Evolutionary conservation across 2,797 vertebrate species (phyloP), one percentile per base, ranked within the genome.

Genomic region (Sebastiscus tertius): DNA sequence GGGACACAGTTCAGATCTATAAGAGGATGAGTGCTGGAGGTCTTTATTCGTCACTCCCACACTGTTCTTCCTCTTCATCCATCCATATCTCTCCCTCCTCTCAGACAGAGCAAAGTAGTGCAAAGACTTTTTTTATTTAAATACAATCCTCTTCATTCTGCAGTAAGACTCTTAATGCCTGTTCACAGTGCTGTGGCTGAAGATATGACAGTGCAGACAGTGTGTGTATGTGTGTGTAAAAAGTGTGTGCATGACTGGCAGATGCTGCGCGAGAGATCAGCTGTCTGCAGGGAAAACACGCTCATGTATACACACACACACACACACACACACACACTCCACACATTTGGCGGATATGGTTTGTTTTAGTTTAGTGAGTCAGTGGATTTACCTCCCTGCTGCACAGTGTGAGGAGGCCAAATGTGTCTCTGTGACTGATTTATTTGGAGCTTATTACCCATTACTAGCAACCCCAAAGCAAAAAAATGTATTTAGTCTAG

Each of bases 321-420:
- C 42, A 72, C 46, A 66, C 16, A 58, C 42, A 72, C 46, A 59
- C 18, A 42, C 46, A 55, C 11, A 26, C 31, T 16, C 13, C 16
- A 27, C 46, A 71, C 26, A 42, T 72, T 78, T 58, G 36, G 49
- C 73, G 55, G 80, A 27, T 58, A 56, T 68, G 64, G 68, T 78
- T 79, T 71, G 79, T 78, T 85, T 90, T 80, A 72, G 72, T 85
- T 75, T 63, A 87, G 79, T 80, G 34, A 74, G 67, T 84, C 46
- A 33, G 76, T 71, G 75, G 81, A 76, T 83, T 82, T 84, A 60
- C 81, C 65, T 80, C 70, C 64, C 72, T 69, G 81, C 78, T 72
- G 75, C 77, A 49, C 39, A 13, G 29, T n/a, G 56, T 54, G 36
- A 46, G 54, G 26, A 65, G 49, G 56, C 83, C 69, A 73, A 81